Percentiles rank a stretch among this genome's conserved stretches.
Conservation (phyloP, 1,140 invertebrate species). For the Stegodyphus mimosarum region DNA sequence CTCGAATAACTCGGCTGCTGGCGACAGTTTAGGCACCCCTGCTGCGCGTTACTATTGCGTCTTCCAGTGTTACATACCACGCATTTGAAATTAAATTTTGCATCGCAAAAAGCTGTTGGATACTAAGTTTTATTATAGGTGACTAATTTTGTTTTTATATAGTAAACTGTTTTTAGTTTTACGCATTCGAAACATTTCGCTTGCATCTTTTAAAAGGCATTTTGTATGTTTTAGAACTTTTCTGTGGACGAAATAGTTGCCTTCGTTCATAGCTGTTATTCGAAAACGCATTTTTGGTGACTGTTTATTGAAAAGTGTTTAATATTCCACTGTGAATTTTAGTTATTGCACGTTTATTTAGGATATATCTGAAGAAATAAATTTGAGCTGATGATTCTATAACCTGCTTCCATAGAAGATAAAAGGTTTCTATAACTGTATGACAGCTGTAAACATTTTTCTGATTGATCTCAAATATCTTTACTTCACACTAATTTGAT, state of each 20-base stretch:
- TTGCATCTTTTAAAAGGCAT: neutral
- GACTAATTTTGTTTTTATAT: neutral
- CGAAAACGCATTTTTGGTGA: too few relatives aligned
- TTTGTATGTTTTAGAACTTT: too few relatives aligned
- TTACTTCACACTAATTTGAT: neutral
- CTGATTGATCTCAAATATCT: neutral
- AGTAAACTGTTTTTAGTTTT: neutral
- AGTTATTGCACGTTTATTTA: neutral
- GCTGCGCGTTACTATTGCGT: neutral
- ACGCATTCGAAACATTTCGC: neutral
- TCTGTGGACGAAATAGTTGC: too few relatives aligned
- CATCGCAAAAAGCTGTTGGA: neutral
- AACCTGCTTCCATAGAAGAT: neutral
- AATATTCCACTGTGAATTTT: too few relatives aligned
- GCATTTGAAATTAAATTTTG: neutral
- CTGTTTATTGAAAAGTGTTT: too few relatives aligned
- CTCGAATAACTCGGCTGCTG: too few relatives aligned
- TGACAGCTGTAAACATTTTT: neutral
- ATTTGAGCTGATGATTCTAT: neutral
- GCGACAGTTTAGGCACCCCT: neutral
- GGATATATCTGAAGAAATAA: neutral
- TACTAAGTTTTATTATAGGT: neutral
- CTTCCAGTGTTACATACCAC: neutral
- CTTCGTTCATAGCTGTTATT: too few relatives aligned
- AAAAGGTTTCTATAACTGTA: neutral